These are phyloP conservation scores for Kryptolebias ocellatus DNA, from an alignment of 2,797 vertebrate genomes.

Conservation along the genomic window DNA sequence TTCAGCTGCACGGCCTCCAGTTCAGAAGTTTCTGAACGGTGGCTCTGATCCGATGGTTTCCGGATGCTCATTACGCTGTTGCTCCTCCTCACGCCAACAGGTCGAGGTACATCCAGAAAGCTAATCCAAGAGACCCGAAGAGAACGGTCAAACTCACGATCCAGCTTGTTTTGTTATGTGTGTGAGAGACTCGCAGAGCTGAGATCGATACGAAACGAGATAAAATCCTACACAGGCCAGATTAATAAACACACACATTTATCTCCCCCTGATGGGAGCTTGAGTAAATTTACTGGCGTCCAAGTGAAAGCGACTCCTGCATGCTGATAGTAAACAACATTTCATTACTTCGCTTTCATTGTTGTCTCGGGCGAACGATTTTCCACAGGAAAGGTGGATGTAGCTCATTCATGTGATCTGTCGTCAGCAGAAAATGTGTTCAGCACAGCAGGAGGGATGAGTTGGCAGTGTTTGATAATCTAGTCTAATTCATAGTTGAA, in stretches of 20 bases:
- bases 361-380: constrained; percentile 6
- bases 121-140: constrained; percentile 36
- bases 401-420: background rate
- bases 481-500: background rate
- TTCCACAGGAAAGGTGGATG: constrained; percentile 12
- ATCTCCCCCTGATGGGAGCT: constrained; percentile 1
- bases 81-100: constrained; percentile 30
- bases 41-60: constrained; percentile 33
- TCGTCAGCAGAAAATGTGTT: background rate
- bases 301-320: background rate
- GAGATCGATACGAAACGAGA: background rate
- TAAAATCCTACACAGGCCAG: background rate
- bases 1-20: constrained; percentile 21
- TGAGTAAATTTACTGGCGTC: constrained; percentile 2
- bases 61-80: constrained; percentile 18
- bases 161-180: background rate
- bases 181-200: background rate
- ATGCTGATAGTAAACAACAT: constrained; percentile 13
- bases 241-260: constrained; percentile 1
- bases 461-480: background rate
- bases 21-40: constrained; percentile 64
- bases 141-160: constrained; percentile 24
- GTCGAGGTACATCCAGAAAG: background rate
- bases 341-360: constrained; percentile 13
- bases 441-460: background rate